These are phyloP conservation scores for Drosophila lacertosa DNA, from an alignment of 1,140 invertebrate genomes.

Conservation along the genomic window DNA sequence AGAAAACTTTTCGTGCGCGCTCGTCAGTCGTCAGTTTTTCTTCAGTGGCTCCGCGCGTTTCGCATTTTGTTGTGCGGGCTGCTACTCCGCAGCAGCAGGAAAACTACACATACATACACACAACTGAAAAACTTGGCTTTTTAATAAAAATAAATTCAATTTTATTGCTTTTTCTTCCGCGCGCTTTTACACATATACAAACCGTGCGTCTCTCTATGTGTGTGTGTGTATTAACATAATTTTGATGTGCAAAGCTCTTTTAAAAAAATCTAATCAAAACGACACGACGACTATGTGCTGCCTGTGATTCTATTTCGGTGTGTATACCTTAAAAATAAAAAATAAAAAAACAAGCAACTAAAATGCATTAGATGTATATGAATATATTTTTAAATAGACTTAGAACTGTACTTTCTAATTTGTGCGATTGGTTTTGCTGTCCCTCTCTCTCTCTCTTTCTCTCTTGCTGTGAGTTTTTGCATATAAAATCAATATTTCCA, in stretches of 20 bases:
- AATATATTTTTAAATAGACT: constrained; percentile 43
- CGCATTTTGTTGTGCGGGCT: constrained; percentile 71
- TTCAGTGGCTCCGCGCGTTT: constrained; percentile 78
- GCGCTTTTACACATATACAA: constrained; percentile 50
- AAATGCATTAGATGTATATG: constrained; percentile 49
- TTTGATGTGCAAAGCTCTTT: constrained; percentile 58
- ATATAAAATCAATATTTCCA: constrained; percentile 73
- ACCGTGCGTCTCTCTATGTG: constrained; percentile 51
- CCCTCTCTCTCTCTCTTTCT: constrained; percentile 32
- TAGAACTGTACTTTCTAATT: constrained; percentile 77
- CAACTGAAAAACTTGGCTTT: constrained; percentile 60
- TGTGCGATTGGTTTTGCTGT: constrained; percentile 39
- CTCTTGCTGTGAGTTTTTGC: constrained; percentile 58
- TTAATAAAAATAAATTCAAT: constrained; percentile 78
- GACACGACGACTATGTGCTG: constrained; percentile 75
- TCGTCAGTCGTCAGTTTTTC: constrained; percentile 79
- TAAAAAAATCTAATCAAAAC: constrained; percentile 61
- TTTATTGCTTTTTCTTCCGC: constrained; percentile 72
- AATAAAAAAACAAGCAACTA: constrained; percentile 32
- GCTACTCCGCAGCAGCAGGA: constrained; percentile 70
- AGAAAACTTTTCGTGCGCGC: constrained; percentile 53
- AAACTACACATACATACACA: constrained; percentile 68
- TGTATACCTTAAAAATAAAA: constrained; percentile 63
- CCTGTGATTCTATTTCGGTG: constrained; percentile 82
- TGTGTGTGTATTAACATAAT: constrained; percentile 58